Conservation (phyloP, 2,888 invertebrate genomes). For the Carcina quercana region DNA sequence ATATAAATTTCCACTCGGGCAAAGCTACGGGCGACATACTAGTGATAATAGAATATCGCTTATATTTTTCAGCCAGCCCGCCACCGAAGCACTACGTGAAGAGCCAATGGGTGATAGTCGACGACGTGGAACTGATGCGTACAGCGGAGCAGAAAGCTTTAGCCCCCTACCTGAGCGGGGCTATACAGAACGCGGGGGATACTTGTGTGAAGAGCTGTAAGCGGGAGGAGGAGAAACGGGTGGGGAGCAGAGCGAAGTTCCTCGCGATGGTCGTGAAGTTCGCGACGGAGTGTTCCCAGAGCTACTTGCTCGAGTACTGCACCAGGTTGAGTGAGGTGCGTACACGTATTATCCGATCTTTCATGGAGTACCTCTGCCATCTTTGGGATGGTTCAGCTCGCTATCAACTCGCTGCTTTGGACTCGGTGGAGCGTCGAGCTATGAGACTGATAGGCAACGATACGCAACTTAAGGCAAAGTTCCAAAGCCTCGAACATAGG, state of each 20-base stretch:
- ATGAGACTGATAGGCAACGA: no score
- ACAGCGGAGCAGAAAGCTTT: slow-evolving; percentile 21
- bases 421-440: no score
- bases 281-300: slow-evolving; percentile 59
- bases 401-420: no score
- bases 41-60: no score
- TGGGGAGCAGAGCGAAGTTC: slow-evolving; percentile 45
- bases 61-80: slow-evolving; percentile 41
- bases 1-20: no score
- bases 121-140: slow-evolving; percentile 34
- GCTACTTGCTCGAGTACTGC: slow-evolving; percentile 63
- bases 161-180: slow-evolving; percentile 9
- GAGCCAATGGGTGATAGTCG: slow-evolving; percentile 49
- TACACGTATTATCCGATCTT: no score
- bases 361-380: no score
- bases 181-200: slow-evolving; percentile 13
- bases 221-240: slow-evolving; percentile 30
- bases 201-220: slow-evolving; percentile 15
- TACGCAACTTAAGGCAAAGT: no score
- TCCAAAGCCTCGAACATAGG: no score
- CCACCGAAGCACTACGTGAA: slow-evolving; percentile 46
- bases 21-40: no score
- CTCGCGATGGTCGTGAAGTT: slow-evolving; percentile 56
- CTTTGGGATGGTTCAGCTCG: no score
- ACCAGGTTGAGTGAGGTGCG: slow-evolving; percentile 68